A percentile compares a stretch with the other conserved stretches of the same genome.
These are phyloP conservation scores for Ectropis grisescens DNA, from an alignment of 1,140 invertebrate species.

Conservation along the genomic window DNA sequence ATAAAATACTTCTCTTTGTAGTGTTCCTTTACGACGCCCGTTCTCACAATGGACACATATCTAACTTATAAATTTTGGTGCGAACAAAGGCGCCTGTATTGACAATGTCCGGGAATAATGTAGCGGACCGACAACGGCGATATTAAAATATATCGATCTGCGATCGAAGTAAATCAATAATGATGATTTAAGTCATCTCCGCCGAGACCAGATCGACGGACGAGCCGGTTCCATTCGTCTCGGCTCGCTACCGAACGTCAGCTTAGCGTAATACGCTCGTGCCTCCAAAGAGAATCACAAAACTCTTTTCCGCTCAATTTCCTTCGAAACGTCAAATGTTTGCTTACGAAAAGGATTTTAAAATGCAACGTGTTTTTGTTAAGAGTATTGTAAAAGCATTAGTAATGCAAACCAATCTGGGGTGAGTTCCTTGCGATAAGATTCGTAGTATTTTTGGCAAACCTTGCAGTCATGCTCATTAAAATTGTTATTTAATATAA, in stretches of 20 bases:
- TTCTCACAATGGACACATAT: conserved; percentile 49
- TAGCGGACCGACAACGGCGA: conserved; percentile 46
- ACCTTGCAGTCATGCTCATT: no score
- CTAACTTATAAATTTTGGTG: conserved; percentile 65
- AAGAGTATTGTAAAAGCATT: no score
- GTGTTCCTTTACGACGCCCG: conserved; percentile 26
- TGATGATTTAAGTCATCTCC: conserved; percentile 47
- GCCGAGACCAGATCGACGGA: conserved; percentile 14
- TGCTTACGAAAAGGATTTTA: conserved; percentile 58
- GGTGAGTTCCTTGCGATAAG: no score
- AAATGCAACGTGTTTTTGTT: conserved; percentile 63
- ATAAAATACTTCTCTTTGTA: conserved; percentile 58
- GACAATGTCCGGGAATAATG: conserved; percentile 57
- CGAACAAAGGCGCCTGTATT: conserved; percentile 62
- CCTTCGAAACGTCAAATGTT: conserved; percentile 60
- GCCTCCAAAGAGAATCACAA: conserved; percentile 24
- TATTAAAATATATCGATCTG: conserved; percentile 60
- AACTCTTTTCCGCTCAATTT: conserved; percentile 52
- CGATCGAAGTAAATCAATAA: conserved; percentile 57
- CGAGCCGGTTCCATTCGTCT: conserved; percentile 15
- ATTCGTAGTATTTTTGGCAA: no score
- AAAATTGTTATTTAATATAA: no score
- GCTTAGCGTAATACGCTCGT: conserved; percentile 16
- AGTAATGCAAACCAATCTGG: no score
- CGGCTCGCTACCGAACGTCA: conserved; percentile 28